Conservation (phyloP, 2,888 invertebrate species). For the Lepetodrilus schrolli region DNA sequence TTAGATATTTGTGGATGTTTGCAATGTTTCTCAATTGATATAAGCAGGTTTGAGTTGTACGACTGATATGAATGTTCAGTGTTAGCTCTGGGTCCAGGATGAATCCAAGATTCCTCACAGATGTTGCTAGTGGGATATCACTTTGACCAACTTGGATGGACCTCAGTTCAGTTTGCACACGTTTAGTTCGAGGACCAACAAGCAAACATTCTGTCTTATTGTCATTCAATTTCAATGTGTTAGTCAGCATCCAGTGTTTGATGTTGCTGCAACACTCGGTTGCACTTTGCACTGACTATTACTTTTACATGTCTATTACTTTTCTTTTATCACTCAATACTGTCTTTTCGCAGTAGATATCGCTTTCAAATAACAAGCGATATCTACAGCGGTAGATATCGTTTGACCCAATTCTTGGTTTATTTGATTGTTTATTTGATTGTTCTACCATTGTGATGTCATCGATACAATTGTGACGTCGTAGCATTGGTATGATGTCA, state of each 20-base stretch:
- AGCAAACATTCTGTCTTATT: background rate
- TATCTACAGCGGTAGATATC: too few relatives aligned
- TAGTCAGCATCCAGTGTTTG: slow-evolving; percentile 4
- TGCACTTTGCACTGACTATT: too few relatives aligned
- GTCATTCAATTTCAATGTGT: slow-evolving; percentile 3
- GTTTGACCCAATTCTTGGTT: too few relatives aligned
- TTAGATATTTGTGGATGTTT: background rate
- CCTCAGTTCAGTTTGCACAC: background rate
- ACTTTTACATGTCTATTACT: too few relatives aligned
- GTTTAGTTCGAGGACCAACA: background rate
- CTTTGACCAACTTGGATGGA: background rate
- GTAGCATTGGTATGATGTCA: too few relatives aligned
- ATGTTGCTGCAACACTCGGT: background rate
- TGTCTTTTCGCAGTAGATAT: too few relatives aligned
- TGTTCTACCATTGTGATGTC: too few relatives aligned
- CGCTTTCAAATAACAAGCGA: too few relatives aligned
- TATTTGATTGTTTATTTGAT: too few relatives aligned
- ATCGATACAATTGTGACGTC: too few relatives aligned
- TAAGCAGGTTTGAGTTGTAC: background rate
- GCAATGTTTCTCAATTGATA: background rate
- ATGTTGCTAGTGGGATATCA: background rate
- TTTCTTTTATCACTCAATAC: too few relatives aligned
- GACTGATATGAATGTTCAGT: background rate
- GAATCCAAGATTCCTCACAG: background rate
- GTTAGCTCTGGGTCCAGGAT: background rate